These are phyloP conservation scores for Caenorhabditis remanei DNA, from an alignment of 1,140 invertebrate genomes.

Conservation along the genomic window DNA sequence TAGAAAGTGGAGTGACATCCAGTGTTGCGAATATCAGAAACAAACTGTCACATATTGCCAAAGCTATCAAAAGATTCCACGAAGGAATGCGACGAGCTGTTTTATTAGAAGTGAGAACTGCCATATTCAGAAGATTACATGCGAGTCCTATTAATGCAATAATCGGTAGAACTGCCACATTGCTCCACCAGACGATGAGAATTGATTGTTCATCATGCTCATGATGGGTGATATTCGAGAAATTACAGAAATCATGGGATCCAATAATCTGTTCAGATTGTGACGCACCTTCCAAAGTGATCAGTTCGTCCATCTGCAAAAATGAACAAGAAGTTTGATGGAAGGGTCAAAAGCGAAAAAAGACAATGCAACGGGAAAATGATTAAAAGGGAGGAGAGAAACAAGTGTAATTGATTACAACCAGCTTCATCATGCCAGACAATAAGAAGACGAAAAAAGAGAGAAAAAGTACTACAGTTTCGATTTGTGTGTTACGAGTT, in stretches of 20 bases:
- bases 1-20: conserved; percentile 73
- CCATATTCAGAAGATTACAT: conserved; percentile 75
- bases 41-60: conserved; percentile 75
- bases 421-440: conserved; percentile 39
- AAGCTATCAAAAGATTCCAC: conserved; percentile 75
- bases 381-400: not conserved
- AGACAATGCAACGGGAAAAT: conserved; percentile 39
- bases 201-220: conserved; percentile 68
- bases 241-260: conserved; percentile 60
- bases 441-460: not conserved
- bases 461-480: conserved; percentile 27
- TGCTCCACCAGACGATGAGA: conserved; percentile 76
- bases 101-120: conserved; percentile 72
- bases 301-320: conserved; percentile 59
- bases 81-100: conserved; percentile 74
- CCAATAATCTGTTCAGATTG: conserved; percentile 52
- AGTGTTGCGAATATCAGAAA: conserved; percentile 75
- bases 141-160: conserved; percentile 74
- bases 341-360: conserved; percentile 7
- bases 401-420: conserved; percentile 53
- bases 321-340: not conserved
- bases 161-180: conserved; percentile 70
- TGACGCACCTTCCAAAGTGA: conserved; percentile 51
- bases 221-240: conserved; percentile 60
- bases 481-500: conserved; percentile 44